Base-by-base conservation (phyloP, 2,797 vertebrate species). In the Pseudotriccus pelzelni region DNA sequence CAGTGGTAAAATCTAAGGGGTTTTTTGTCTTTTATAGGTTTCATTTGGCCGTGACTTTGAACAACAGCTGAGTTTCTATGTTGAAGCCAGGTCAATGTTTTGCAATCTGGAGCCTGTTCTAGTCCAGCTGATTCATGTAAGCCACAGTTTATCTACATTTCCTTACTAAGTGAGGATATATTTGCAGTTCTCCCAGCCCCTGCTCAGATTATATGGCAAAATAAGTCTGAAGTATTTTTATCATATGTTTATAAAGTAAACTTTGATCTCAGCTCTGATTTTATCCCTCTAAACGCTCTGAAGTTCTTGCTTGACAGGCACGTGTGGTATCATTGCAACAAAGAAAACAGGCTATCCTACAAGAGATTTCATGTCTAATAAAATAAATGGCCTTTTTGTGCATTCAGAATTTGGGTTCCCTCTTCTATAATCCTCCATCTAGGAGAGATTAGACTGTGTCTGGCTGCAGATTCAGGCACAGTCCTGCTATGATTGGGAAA, bases 11-110 rank as follows among this genome's bases (percentile, higher is more conserved):
- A 41, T 63, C 14, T 21, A 4, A 30, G 15, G 5, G 5, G 1
- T 3, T 12, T 43, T 46, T 52, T 90, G 25, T 94, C 64, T 95
- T 53, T 52, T 66, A 2, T 62, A 99, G 99, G 99, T 99, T 80
- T 99, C 99, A 10, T 99, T 99, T 93, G 99, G 99, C 32, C 99
- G 99, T 41, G 99, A 99, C 97, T 99, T 99, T 84, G 99, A 99
- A 92, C 99, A 99, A 21, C 99, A 99, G 97, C 93, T 99, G 96
- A 99, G 99, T 96, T 99, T 99, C 97, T 99, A 99, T 23, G 99
- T 99, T 18, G 99, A 99, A 97, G 98, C 99, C 84, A 97, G 99
- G 94, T 98, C 99, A 12, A 99, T 99, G 66, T 99, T 99, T 96
- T 99, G 99, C 92, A 99, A 99, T 95, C 97, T 99, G 98, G 99